Conservation (phyloP, 2,113 vertebrate genomes). For the Nothobranchius furzeri region DNA sequence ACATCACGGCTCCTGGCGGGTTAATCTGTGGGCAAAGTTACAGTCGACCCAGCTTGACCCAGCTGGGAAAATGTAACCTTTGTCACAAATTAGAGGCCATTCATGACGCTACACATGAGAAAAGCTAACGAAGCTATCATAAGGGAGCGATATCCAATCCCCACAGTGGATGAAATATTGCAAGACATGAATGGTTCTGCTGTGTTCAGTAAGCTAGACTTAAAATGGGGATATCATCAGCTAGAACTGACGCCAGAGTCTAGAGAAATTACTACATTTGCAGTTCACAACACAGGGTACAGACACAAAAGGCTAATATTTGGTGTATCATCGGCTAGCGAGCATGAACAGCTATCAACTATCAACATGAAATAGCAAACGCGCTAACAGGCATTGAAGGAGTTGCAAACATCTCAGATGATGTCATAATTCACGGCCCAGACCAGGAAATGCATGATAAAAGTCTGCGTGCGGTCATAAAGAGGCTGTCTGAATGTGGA, state of each 20-base stretch:
- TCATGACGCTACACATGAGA: too few species aligned
- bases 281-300: slow-evolving; percentile 30
- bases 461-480: slow-evolving; percentile 1
- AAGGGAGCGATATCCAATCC: slow-evolving; percentile 16
- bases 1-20: too few species aligned
- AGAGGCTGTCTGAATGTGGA: not conserved
- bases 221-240: slow-evolving; percentile 46
- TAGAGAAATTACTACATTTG: slow-evolving; percentile 34
- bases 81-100: too few species aligned
- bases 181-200: too few species aligned
- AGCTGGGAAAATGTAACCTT: too few species aligned
- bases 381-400: slow-evolving; percentile 9
- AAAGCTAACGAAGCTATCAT: not conserved
- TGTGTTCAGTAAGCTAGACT: not conserved
- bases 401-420: slow-evolving; percentile 51
- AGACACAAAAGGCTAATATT: slow-evolving; percentile 46
- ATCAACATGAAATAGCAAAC: too few species aligned
- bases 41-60: too few species aligned
- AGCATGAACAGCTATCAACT: slow-evolving; percentile 5
- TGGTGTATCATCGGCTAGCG: slow-evolving; percentile 26
- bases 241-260: slow-evolving; percentile 31
- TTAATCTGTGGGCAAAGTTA: too few species aligned
- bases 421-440: slow-evolving; percentile 26
- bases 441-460: slow-evolving; percentile 10
- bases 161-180: slow-evolving; percentile 7